phyloP scores from a whole-genome alignment of 2,113 vertebrate species.

The Leptodactylus fuscus region DNA sequence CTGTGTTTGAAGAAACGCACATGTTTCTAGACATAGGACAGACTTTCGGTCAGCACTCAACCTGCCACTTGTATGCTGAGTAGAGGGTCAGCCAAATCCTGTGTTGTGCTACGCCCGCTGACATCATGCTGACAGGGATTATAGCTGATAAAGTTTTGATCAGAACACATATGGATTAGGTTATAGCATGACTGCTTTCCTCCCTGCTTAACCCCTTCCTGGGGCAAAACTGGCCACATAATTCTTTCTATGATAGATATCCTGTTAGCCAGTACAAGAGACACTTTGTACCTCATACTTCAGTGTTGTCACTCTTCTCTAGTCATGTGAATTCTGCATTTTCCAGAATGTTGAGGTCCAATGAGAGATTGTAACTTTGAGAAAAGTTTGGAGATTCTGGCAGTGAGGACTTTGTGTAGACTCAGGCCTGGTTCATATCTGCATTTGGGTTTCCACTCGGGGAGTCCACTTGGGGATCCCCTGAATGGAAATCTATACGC shows the following conservation, averaged over 20 bases:
- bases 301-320: neutral
- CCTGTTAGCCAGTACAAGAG: neutral
- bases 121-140: constrained; percentile 32
- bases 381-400: too few species aligned
- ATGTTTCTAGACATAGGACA: neutral
- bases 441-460: too few species aligned
- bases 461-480: too few species aligned
- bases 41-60: neutral
- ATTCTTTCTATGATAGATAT: neutral
- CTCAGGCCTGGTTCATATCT: too few species aligned
- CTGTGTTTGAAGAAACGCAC: neutral
- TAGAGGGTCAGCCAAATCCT: constrained; percentile 20
- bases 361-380: too few species aligned
- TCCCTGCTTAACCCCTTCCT: constrained; percentile 12
- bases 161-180: constrained; percentile 4
- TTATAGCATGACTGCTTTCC: neutral
- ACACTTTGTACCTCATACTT: neutral
- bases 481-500: too few species aligned
- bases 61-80: neutral
- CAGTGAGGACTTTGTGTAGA: too few species aligned
- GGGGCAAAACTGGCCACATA: neutral
- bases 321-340: neutral
- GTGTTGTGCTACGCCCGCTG: constrained; percentile 17
- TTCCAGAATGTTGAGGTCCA: too few species aligned
- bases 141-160: neutral